These are phyloP conservation scores for Hanleya hanleyi DNA, from an alignment of 2,888 invertebrate species.

Conservation along the genomic window DNA sequence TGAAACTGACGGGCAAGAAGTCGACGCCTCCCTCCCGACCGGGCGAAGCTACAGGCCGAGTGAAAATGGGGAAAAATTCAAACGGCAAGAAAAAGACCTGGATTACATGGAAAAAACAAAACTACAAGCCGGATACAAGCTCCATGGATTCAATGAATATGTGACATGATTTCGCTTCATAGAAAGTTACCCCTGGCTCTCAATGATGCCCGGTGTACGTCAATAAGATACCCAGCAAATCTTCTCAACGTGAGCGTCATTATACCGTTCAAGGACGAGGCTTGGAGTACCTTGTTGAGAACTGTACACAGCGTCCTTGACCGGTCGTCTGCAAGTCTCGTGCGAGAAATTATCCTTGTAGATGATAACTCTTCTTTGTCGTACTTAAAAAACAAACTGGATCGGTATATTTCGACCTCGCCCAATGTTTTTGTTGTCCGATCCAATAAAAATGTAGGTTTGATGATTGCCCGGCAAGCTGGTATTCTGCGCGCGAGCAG, in stretches of 20 bases:
- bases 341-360: background rate
- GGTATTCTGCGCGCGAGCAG: conserved; percentile 32
- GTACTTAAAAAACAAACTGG: background rate
- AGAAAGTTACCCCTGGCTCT: background rate
- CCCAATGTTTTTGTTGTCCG: conserved; percentile 10
- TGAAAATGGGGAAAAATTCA: background rate
- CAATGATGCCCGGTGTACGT: background rate
- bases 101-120: background rate
- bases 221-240: background rate
- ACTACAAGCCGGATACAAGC: background rate
- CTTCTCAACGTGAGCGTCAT: background rate
- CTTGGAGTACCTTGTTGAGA: conserved; percentile 1
- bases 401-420: conserved; percentile 5
- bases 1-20: too few relatives aligned
- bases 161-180: background rate
- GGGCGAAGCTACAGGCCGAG: too few relatives aligned
- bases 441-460: conserved; percentile 12
- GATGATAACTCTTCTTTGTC: background rate
- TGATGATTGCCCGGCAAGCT: conserved; percentile 38
- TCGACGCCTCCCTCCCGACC: too few relatives aligned
- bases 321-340: background rate
- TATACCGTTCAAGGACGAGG: background rate
- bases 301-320: background rate
- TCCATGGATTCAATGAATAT: conserved; percentile 5
- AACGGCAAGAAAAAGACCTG: background rate